Evolutionary conservation across 1,140 invertebrate genomes (phyloP), one percentile per base, ranked within the genome.

Genomic region (Drosophila kohkoa): DNA sequence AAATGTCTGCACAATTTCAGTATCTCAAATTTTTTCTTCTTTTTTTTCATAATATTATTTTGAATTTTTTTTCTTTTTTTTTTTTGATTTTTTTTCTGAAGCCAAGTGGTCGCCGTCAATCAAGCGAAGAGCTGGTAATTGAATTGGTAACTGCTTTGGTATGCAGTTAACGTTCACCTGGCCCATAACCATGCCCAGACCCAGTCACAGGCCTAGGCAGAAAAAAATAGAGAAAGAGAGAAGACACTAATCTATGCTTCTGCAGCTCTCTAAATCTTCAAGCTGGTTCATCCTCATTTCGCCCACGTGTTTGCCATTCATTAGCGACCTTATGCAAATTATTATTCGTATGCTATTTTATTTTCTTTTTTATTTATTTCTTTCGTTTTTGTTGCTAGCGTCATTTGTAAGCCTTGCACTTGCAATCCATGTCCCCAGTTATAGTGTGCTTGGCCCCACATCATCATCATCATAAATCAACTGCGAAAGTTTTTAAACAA

Each of bases 351-450:
- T 16, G 2, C 46, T 16, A 8, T 13, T 49, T 7, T 45, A 59
- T 54, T 30, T 16, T 2, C 16, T 16, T 20, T 13, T 49, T 7
- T 45, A 59, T 54, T 30, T 41, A 45, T 35, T 51, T 30, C 49
- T 52, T 35, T 32, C 2, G 30, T 25, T 49, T 48, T 63, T 20
- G 35, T 30, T 43, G 32, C 45, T 38, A 49, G 41, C n/a, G 55
- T 60, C 66, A 82, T 88, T 82, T 81, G 82, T 75, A 80, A 87
- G 82, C 82, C 82, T 85, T 85, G 82, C 82, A 85, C 82, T 85
- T 85, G 82, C 32, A 55, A 5, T 13, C 32, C 13, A 20, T 2
- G 30, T 38, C 30, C 6, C 49, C 41, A 43, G 41, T 43, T 13
- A 13, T 13, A 43, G 41, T 43, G 41, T 3, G 20, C 20, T 25